These are phyloP conservation scores for Carpatolechia fugitivella DNA, from an alignment of 2,888 invertebrate genomes.

Conservation along the genomic window DNA sequence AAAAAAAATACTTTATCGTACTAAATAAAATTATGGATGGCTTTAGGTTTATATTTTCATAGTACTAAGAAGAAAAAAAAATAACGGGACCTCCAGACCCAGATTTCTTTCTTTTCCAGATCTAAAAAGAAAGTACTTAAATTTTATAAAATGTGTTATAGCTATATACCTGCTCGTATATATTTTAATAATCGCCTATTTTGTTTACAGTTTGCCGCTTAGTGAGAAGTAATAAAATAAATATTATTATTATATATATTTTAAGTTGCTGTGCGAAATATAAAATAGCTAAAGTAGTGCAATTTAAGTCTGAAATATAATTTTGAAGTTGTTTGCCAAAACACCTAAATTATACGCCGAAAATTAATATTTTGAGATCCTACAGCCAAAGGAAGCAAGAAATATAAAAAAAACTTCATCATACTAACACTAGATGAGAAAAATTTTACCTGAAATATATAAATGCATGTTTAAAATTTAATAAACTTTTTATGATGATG, in stretches of 20 bases:
- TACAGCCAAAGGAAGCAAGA: conserved; percentile 36
- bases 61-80: no score
- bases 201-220: background rate
- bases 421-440: conserved; percentile 57
- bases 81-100: no score
- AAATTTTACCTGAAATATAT: conserved; percentile 49
- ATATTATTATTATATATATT: background rate
- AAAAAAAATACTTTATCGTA: no score
- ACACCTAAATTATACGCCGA: conserved; percentile 2
- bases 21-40: no score
- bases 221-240: background rate
- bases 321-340: conserved; percentile 8
- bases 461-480: conserved; percentile 18
- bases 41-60: no score
- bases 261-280: conserved; percentile 1
- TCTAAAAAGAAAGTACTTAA: no score
- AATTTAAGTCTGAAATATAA: conserved; percentile 6
- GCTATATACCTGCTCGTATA: no score
- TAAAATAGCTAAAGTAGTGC: conserved; percentile 3
- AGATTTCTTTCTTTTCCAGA: no score
- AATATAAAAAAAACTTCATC: conserved; percentile 27
- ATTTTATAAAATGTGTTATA: no score
- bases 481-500: no score
- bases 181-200: no score
- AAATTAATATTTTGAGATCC: conserved; percentile 18